Percentiles rank a stretch among this genome's conserved stretches.
Conservation (phyloP, 2,113 vertebrate species). For the Ornithorhynchus anatinus region DNA sequence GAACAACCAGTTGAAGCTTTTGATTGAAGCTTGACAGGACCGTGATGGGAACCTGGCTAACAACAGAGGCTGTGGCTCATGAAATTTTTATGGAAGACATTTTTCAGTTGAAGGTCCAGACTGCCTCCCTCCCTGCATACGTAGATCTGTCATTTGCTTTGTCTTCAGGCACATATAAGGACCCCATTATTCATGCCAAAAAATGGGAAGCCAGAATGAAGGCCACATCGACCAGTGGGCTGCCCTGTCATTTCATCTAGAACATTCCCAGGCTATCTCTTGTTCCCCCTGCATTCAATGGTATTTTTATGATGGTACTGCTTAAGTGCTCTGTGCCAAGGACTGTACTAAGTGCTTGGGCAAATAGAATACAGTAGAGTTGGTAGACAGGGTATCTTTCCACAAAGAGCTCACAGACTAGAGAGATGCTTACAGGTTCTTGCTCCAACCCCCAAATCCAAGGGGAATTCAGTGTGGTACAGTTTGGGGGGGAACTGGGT, state of each 20-base stretch:
- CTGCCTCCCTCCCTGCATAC: background rate
- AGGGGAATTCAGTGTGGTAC: no score
- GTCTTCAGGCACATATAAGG: background rate
- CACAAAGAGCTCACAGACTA: no score
- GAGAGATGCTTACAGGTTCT: no score
- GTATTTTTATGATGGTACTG: background rate
- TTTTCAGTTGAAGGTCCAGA: background rate
- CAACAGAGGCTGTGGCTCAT: slow-evolving; percentile 38
- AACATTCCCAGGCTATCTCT: background rate
- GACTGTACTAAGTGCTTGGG: no score
- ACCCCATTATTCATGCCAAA: background rate
- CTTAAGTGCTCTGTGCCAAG: background rate
- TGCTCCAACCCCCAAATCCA: no score
- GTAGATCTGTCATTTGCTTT: background rate
- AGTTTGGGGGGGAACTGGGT: no score
- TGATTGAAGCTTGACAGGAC: slow-evolving; percentile 55
- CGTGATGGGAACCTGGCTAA: slow-evolving; percentile 12
- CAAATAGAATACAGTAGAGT: no score
- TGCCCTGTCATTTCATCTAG: background rate
- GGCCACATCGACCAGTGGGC: background rate
- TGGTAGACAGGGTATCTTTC: no score
- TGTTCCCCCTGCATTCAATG: background rate
- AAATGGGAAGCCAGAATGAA: background rate
- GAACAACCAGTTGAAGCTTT: slow-evolving; percentile 39
- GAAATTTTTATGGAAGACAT: slow-evolving; percentile 2